A percentile compares a stretch with the other conserved stretches of the same genome.
These are phyloP conservation scores for Hippoglossus stenolepis DNA, from an alignment of 2,113 vertebrate species.

Conservation along the genomic window DNA sequence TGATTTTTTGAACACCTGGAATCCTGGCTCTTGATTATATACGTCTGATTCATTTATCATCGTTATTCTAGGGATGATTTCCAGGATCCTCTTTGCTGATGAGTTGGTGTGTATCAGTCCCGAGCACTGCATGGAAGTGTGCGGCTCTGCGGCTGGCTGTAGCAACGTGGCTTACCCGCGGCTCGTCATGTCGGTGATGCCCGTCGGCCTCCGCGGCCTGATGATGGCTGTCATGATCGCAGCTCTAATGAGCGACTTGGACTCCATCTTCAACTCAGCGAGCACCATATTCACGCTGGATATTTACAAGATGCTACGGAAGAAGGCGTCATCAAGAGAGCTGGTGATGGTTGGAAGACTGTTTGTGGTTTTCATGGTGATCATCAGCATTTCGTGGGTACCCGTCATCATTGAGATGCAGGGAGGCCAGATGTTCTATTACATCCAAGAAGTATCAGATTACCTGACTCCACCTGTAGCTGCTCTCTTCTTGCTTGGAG, in stretches of 20 bases:
- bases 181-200: slow-evolving; percentile 92
- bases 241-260: slow-evolving; percentile 95
- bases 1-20: background rate
- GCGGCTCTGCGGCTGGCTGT: slow-evolving; percentile 90
- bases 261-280: slow-evolving; percentile 97
- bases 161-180: slow-evolving; percentile 95
- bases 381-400: slow-evolving; percentile 95
- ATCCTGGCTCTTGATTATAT: too few species aligned
- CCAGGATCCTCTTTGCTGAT: slow-evolving; percentile 90
- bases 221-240: slow-evolving; percentile 99
- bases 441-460: slow-evolving; percentile 93
- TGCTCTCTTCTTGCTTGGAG: slow-evolving; percentile 91
- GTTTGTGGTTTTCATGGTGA: slow-evolving; percentile 94
- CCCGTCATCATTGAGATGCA: slow-evolving; percentile 97
- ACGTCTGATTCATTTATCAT: background rate
- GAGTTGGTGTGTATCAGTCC: slow-evolving; percentile 93
- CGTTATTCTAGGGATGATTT: slow-evolving; percentile 89
- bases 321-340: slow-evolving; percentile 86
- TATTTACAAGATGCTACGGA: slow-evolving; percentile 93
- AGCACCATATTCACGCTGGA: slow-evolving; percentile 97
- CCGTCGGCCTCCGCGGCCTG: slow-evolving; percentile 91
- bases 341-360: slow-evolving; percentile 92
- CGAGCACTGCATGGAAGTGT: slow-evolving; percentile 92
- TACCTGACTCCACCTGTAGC: slow-evolving; percentile 95
- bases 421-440: slow-evolving; percentile 97